phyloP scores from a whole-genome alignment of 2,888 invertebrate genomes.

The Sarcophaga variegata region DNA sequence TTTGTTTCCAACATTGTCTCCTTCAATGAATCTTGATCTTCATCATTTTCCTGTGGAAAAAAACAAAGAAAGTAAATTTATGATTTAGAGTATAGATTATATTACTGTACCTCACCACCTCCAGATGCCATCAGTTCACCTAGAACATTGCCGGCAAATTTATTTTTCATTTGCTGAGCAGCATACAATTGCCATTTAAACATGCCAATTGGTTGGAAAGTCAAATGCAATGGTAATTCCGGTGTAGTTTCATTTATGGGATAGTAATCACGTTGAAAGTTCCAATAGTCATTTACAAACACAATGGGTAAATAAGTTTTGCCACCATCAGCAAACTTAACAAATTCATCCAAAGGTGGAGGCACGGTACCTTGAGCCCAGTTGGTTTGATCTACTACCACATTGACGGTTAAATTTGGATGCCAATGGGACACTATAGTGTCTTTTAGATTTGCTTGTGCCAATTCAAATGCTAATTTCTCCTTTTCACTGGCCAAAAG shows the following conservation, averaged over 20 bases:
- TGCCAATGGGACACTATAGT: conserved; percentile 99
- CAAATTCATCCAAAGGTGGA: conserved; percentile 94
- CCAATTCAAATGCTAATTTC: conserved; percentile 87
- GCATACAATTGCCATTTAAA: conserved; percentile 99
- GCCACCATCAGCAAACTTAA: conserved; percentile 93
- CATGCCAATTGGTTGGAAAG: conserved; percentile 94
- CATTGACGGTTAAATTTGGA: conserved; percentile 97
- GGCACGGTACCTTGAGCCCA: conserved; percentile 97
- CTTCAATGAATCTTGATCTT: conserved; percentile 94
- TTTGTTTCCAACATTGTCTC: conserved; percentile 98
- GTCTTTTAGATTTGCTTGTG: conserved; percentile 86
- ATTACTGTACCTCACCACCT: conserved; percentile 79
- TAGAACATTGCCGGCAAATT: conserved; percentile 87
- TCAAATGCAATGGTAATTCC: conserved; percentile 87
- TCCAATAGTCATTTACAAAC: conserved; percentile 99
- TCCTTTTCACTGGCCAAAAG: conserved; percentile 90
- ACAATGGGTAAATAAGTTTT: conserved; percentile 96
- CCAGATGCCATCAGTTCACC: conserved; percentile 86
- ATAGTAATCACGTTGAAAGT: conserved; percentile 96
- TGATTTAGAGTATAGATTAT: not conserved
- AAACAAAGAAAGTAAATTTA: conserved; percentile 2
- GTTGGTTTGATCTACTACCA: conserved; percentile 97
- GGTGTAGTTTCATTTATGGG: conserved; percentile 94
- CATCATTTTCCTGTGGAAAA: conserved; percentile 87
- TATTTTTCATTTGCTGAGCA: conserved; percentile 96